phyloP scores from a whole-genome alignment of 2,888 invertebrate genomes.

The Heteromyza rotundicornis region DNA sequence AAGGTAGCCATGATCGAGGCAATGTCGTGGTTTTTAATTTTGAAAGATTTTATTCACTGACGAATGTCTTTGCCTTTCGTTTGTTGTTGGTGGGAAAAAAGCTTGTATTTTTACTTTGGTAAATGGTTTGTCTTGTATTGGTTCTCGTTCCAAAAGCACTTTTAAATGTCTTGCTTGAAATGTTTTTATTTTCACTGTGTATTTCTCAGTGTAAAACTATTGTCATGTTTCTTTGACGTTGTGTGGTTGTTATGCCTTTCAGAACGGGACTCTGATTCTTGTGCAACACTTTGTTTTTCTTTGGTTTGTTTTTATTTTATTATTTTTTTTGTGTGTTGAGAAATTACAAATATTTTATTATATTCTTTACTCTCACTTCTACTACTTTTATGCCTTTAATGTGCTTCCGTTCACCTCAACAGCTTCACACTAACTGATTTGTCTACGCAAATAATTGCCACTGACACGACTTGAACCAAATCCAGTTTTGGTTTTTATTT shows the following conservation, averaged over 20 bases:
- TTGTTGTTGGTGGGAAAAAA: no score
- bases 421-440: constrained; percentile 53
- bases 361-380: constrained; percentile 18
- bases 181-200: no score
- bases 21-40: constrained; percentile 14
- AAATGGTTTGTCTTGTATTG: no score
- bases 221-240: no score
- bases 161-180: no score
- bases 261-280: no score
- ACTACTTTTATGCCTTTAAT: not conserved
- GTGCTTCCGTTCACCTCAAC: constrained; percentile 47
- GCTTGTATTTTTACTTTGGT: no score
- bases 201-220: no score
- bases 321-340: constrained; percentile 28
- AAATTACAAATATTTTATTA: constrained; percentile 5
- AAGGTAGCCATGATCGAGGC: constrained; percentile 55
- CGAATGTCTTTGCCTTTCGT: not conserved
- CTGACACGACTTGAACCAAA: constrained; percentile 49
- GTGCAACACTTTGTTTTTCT: no score
- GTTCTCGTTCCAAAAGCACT: no score
- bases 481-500: constrained; percentile 34
- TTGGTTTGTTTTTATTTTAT: constrained; percentile 18
- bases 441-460: constrained; percentile 44
- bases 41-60: not conserved
- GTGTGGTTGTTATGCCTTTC: no score